phyloP scores from a whole-genome alignment of 53 echinoderm and acorn worm genomes.

The Echinometra lucunter region DNA sequence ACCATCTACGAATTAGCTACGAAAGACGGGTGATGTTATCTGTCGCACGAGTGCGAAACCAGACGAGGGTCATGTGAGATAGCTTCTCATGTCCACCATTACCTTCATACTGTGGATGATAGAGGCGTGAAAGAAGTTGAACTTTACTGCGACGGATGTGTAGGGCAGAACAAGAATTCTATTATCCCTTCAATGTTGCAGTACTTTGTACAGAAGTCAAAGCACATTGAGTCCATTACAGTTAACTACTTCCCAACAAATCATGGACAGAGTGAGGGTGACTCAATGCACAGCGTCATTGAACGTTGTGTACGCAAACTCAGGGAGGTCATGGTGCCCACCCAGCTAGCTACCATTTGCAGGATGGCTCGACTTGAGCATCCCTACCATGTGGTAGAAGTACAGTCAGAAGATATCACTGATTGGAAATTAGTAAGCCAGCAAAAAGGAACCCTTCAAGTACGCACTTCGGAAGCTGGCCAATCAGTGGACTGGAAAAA shows the following conservation, averaged over 20 bases:
- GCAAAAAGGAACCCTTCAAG: conserved; percentile 54
- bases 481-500: conserved; percentile 71
- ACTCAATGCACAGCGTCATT: not conserved
- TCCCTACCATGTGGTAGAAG: not conserved
- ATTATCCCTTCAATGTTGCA: conserved; percentile 77
- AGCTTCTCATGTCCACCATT: conserved; percentile 65
- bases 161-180: conserved; percentile 83
- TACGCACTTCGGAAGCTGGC: conserved; percentile 59
- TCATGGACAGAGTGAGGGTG: conserved; percentile 55
- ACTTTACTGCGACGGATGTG: conserved; percentile 78
- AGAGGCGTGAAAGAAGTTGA: conserved; percentile 20
- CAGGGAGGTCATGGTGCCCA: conserved; percentile 68
- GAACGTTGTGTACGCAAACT: not conserved
- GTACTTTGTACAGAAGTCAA: conserved; percentile 43
- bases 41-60: conserved; percentile 73
- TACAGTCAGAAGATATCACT: conserved; percentile 48
- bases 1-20: conserved; percentile 67
- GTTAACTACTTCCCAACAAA: conserved; percentile 71
- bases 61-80: conserved; percentile 75
- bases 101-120: conserved; percentile 45
- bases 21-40: conserved; percentile 71
- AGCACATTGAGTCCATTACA: conserved; percentile 31
- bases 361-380: conserved; percentile 30
- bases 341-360: conserved; percentile 68
- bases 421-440: conserved; percentile 70